Evolutionary conservation across 2,888 invertebrate genomes (phyloP).

Genomic region (Gari tellinella): DNA sequence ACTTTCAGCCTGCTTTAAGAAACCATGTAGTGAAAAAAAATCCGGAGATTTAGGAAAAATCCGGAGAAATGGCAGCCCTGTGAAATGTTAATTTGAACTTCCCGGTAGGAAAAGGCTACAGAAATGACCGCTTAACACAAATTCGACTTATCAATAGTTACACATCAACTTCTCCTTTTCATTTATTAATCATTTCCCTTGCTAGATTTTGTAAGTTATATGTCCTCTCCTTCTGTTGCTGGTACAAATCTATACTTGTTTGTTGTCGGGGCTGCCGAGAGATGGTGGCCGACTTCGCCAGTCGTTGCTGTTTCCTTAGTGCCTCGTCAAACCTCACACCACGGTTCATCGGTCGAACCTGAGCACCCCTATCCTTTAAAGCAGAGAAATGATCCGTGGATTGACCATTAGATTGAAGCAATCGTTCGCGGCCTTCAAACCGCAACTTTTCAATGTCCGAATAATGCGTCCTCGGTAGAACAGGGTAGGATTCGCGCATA

Average conservation of each 20-base stretch:
- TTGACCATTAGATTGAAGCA: constrained; percentile 45
- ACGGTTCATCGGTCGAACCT: constrained; percentile 18
- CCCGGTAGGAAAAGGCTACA: no score
- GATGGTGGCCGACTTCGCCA: background rate
- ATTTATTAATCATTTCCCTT: constrained; percentile 52
- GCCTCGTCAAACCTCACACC: constrained; percentile 42
- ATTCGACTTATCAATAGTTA: no score
- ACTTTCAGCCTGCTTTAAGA: no score
- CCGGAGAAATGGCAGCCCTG: no score
- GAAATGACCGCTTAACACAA: no score
- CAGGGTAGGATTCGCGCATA: constrained; percentile 41
- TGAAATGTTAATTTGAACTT: no score
- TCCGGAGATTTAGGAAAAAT: no score
- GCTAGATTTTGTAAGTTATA: constrained; percentile 46
- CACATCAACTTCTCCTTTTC: background rate
- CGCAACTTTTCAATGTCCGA: constrained; percentile 51
- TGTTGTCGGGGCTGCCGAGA: constrained; percentile 1
- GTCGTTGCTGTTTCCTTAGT: constrained; percentile 9
- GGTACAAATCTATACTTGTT: constrained; percentile 38
- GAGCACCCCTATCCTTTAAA: constrained; percentile 35
- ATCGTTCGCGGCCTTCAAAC: constrained; percentile 42
- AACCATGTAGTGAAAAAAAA: no score
- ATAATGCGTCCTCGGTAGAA: constrained; percentile 24
- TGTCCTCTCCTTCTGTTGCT: constrained; percentile 46
- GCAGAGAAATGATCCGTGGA: constrained; percentile 45